phyloP scores from a whole-genome alignment of 1,140 invertebrate species.

The Lordiphosa collinella region DNA sequence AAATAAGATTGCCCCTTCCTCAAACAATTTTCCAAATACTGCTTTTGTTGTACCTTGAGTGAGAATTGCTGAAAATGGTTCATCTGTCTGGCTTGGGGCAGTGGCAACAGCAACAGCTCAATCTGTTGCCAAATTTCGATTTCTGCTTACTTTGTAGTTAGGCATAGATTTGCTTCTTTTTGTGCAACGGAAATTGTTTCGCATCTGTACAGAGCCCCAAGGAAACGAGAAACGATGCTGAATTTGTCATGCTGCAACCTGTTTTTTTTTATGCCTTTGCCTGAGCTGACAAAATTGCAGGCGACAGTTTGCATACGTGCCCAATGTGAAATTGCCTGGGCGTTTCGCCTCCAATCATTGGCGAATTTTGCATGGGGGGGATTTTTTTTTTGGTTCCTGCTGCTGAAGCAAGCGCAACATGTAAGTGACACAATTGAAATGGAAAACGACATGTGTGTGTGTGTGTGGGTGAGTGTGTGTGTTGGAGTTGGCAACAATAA shows the following conservation, averaged over 20 bases:
- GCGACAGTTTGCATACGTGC: constrained; percentile 71
- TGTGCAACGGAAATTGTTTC: constrained; percentile 67
- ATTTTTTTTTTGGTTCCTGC: background rate
- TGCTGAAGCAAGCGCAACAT: constrained; percentile 41
- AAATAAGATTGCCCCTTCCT: background rate
- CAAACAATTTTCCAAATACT: background rate
- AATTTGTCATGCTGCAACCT: constrained; percentile 49
- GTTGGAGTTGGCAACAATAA: constrained; percentile 45
- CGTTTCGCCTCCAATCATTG: constrained; percentile 62
- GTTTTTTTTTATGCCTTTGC: constrained; percentile 12
- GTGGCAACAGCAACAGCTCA: constrained; percentile 29
- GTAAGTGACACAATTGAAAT: constrained; percentile 75
- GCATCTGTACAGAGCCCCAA: constrained; percentile 31
- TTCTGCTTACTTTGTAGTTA: constrained; percentile 71
- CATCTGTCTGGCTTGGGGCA: background rate
- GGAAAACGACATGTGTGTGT: constrained; percentile 58
- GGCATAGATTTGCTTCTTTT: constrained; percentile 54
- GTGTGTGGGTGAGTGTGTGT: too few species aligned
- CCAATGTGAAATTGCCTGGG: constrained; percentile 71
- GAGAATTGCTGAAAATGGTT: constrained; percentile 9
- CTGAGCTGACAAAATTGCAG: constrained; percentile 57
- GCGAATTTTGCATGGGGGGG: constrained; percentile 24
- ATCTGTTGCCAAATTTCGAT: constrained; percentile 47
- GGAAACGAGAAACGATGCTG: constrained; percentile 36
- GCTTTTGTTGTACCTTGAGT: background rate